Percentiles rank a stretch among this genome's conserved stretches.
These are phyloP conservation scores for Cariama cristata DNA, from an alignment of 2,113 vertebrate species.

Conservation along the genomic window DNA sequence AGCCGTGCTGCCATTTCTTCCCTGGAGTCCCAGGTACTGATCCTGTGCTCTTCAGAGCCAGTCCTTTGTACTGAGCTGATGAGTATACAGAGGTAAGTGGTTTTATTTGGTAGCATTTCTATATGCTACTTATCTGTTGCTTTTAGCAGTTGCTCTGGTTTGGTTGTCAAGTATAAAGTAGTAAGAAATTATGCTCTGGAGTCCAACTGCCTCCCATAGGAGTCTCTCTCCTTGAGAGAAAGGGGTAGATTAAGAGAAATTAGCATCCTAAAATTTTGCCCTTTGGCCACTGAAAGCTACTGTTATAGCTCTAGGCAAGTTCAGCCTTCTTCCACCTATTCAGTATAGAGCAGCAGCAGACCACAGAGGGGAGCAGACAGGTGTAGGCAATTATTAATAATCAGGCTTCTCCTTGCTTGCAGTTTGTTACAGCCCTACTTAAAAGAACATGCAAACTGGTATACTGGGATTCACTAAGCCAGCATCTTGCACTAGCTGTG, in stretches of 20 bases:
- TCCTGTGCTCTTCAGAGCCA: not conserved
- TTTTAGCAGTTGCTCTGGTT: not conserved
- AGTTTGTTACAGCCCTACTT: not conserved
- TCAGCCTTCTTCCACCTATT: not conserved
- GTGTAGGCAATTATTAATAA: not conserved
- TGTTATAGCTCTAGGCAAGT: not conserved
- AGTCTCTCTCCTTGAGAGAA: not conserved
- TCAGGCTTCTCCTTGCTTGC: not conserved
- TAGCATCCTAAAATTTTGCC: not conserved
- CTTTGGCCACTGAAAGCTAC: not conserved
- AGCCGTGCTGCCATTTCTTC: not conserved
- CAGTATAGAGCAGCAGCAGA: not conserved
- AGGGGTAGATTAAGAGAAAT: not conserved
- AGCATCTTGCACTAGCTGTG: not conserved
- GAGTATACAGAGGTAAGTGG: not conserved
- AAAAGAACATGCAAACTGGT: not conserved
- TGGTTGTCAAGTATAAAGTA: not conserved
- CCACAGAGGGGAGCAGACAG: not conserved
- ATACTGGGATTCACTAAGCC: not conserved
- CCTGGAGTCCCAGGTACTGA: not conserved
- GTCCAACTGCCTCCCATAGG: not conserved
- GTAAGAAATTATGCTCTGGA: not conserved
- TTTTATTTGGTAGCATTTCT: not conserved
- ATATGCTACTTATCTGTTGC: not conserved
- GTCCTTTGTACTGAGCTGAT: not conserved